Conservation (phyloP, 2,113 vertebrate species). For the Scopus umbretta region DNA sequence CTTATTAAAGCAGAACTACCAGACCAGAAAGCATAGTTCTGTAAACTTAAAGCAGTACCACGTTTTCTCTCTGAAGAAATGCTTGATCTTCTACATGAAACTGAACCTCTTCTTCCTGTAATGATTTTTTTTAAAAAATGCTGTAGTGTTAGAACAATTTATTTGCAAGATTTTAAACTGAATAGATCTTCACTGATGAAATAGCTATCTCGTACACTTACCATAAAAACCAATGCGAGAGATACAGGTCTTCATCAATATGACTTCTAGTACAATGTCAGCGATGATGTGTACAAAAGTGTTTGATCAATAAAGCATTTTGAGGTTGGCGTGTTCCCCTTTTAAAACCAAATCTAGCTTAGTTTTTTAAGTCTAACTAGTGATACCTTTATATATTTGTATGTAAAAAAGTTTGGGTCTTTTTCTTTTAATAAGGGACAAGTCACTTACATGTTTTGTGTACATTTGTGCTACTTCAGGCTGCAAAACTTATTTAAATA, state of each 20-base stretch:
- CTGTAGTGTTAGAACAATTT: background rate
- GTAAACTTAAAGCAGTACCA: background rate
- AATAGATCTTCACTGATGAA: background rate
- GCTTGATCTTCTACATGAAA: constrained; percentile 46
- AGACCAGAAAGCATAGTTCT: background rate
- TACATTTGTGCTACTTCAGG: background rate
- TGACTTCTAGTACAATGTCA: background rate
- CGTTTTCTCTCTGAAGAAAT: constrained; percentile 28
- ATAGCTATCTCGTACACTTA: background rate
- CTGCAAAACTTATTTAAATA: background rate
- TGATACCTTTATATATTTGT: background rate
- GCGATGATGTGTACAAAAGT: background rate
- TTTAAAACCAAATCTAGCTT: background rate
- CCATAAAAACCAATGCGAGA: background rate
- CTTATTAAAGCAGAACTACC: constrained; percentile 25
- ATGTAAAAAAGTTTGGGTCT: background rate
- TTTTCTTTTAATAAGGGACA: background rate
- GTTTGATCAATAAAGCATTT: background rate
- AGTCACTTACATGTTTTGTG: background rate
- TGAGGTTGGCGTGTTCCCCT: background rate
- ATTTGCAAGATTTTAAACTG: background rate
- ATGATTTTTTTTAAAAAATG: background rate
- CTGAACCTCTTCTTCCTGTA: background rate
- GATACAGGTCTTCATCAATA: background rate
- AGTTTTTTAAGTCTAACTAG: background rate